phyloP scores from a whole-genome alignment of 1,140 invertebrate genomes.

The Drosophila murphyi region DNA sequence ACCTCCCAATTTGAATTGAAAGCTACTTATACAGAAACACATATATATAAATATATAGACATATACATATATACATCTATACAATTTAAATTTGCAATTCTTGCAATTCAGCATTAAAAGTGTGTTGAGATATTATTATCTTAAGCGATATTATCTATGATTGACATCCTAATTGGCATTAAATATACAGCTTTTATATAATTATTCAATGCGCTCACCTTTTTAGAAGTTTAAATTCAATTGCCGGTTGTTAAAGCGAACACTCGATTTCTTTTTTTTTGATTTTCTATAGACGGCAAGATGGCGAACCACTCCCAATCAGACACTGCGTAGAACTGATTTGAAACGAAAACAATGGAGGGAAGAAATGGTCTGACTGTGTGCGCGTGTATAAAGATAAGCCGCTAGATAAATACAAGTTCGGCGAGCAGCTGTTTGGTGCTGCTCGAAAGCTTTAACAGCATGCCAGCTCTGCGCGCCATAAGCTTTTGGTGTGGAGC shows the following conservation, averaged over 20 bases:
- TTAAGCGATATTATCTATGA: conserved; percentile 19
- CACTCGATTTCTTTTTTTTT: conserved; percentile 29
- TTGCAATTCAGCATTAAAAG: conserved; percentile 51
- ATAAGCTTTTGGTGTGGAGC: conserved; percentile 10
- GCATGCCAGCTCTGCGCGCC: conserved; percentile 19
- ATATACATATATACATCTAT: conserved; percentile 13
- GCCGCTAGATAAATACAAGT: conserved; percentile 68
- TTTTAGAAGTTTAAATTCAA: conserved; percentile 45
- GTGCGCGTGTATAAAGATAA: conserved; percentile 43
- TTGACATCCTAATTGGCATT: not conserved
- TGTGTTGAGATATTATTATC: conserved; percentile 18
- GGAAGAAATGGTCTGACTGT: conserved; percentile 47
- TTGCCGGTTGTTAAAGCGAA: conserved; percentile 39
- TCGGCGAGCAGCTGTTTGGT: conserved; percentile 51
- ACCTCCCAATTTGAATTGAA: conserved; percentile 21
- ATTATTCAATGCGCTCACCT: conserved; percentile 49
- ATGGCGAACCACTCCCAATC: conserved; percentile 67
- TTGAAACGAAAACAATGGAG: conserved; percentile 52
- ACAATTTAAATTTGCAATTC: conserved; percentile 28
- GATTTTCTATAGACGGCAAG: conserved; percentile 47
- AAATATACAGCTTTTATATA: conserved; percentile 35
- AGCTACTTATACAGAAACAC: conserved; percentile 7
- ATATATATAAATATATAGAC: conserved; percentile 1
- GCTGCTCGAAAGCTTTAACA: conserved; percentile 18
- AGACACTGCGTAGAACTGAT: conserved; percentile 60